phyloP scores from a whole-genome alignment of 2,797 vertebrate genomes.

The Brachyrhaphis roseni region DNA sequence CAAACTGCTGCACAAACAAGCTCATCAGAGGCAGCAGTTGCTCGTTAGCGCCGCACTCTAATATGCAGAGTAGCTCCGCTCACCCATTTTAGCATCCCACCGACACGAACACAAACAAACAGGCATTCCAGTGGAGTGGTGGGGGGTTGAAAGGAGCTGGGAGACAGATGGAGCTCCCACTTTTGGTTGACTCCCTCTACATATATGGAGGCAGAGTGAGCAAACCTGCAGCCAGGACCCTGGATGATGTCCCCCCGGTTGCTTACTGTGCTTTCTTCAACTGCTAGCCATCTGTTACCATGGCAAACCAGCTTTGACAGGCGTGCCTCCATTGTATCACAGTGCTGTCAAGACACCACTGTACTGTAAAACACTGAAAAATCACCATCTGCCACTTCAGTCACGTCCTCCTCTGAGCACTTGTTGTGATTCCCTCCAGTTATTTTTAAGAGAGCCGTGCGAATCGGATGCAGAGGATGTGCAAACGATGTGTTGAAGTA shows the following conservation, averaged over 20 bases:
- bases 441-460: slow-evolving; percentile 7
- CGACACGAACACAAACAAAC: slow-evolving; percentile 69
- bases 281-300: slow-evolving; percentile 67
- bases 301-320: slow-evolving; percentile 56
- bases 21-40: slow-evolving; percentile 71
- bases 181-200: slow-evolving; percentile 62
- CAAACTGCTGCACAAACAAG: slow-evolving; percentile 66
- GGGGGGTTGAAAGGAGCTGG: slow-evolving; percentile 49
- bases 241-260: slow-evolving; percentile 40
- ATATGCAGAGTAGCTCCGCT: slow-evolving; percentile 68
- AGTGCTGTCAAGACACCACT: slow-evolving; percentile 54
- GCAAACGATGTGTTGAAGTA: slow-evolving; percentile 1
- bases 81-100: slow-evolving; percentile 63
- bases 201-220: slow-evolving; percentile 40
- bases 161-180: slow-evolving; percentile 72
- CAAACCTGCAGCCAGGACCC: slow-evolving; percentile 46
- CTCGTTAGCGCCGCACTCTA: slow-evolving; percentile 68
- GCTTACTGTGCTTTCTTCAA: slow-evolving; percentile 38
- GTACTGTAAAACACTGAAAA: slow-evolving; percentile 51
- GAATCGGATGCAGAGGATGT: slow-evolving; percentile 11
- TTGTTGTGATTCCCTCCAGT: neutral
- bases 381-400: slow-evolving; percentile 59
- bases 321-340: slow-evolving; percentile 44
- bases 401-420: slow-evolving; percentile 9
- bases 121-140: slow-evolving; percentile 31